These are phyloP conservation scores for Diadophis punctatus DNA, from an alignment of 2,113 vertebrate genomes.

Conservation along the genomic window DNA sequence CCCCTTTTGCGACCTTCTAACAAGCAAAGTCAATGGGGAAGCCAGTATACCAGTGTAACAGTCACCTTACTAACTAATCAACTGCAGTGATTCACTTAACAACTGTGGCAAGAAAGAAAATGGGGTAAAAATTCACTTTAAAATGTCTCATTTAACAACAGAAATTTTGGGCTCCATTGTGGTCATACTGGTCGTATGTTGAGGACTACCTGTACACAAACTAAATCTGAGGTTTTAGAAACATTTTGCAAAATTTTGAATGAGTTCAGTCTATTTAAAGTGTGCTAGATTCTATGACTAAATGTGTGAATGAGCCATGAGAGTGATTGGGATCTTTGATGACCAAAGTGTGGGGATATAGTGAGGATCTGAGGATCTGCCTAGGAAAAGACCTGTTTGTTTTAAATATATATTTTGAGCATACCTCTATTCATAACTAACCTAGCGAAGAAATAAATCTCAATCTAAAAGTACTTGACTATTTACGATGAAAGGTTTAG, in stretches of 20 bases:
- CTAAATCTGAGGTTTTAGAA: neutral
- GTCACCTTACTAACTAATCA: too few relatives aligned
- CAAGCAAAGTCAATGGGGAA: too few relatives aligned
- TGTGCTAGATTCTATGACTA: neutral
- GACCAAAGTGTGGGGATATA: neutral
- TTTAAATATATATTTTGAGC: neutral
- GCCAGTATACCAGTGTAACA: too few relatives aligned
- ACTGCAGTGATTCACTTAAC: too few relatives aligned
- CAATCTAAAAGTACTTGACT: neutral
- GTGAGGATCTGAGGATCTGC: neutral
- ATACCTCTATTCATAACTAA: neutral
- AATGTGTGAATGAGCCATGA: neutral
- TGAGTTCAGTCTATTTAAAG: neutral
- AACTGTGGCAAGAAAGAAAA: too few relatives aligned
- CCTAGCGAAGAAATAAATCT: neutral
- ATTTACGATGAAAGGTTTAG: neutral
- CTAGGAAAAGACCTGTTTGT: neutral
- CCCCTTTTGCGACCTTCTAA: too few relatives aligned
- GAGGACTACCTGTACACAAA: neutral
- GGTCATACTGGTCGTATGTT: too few relatives aligned
- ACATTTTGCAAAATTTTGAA: neutral
- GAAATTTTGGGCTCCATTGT: too few relatives aligned
- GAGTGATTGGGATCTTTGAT: neutral
- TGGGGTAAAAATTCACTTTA: too few relatives aligned
- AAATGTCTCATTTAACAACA: too few relatives aligned